phyloP scores from a whole-genome alignment of 2,888 invertebrate species.

The Tuta absoluta region DNA sequence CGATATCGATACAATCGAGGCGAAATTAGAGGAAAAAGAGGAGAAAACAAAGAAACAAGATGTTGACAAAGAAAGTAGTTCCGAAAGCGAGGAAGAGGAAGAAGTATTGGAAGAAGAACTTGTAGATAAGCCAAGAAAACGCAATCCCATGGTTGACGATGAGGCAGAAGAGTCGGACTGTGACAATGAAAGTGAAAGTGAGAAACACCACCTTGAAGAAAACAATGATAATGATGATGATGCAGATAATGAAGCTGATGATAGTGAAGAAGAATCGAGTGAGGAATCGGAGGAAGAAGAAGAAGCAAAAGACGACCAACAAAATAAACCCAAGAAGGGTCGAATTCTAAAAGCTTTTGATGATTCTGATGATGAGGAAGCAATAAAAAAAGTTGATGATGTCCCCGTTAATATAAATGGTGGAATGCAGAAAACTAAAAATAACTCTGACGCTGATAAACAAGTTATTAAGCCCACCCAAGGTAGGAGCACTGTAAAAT shows the following conservation, averaged over 20 bases:
- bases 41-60: constrained; percentile 28
- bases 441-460: constrained; percentile 24
- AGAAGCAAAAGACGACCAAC: constrained; percentile 56
- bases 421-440: constrained; percentile 22
- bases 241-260: constrained; percentile 41
- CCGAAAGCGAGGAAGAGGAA: constrained; percentile 71
- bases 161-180: constrained; percentile 78
- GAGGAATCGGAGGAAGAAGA: constrained; percentile 63
- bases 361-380: constrained; percentile 72
- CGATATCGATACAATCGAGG: constrained; percentile 70
- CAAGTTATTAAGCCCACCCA: constrained; percentile 50
- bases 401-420: constrained; percentile 7
- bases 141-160: constrained; percentile 68
- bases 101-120: constrained; percentile 60
- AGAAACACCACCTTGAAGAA: constrained; percentile 34
- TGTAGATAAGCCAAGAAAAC: constrained; percentile 60
- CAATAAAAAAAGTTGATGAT: constrained; percentile 8
- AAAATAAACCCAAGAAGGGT: constrained; percentile 56
- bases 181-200: constrained; percentile 50
- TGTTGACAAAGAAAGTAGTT: constrained; percentile 56
- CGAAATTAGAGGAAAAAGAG: constrained; percentile 57
- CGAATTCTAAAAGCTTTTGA: constrained; percentile 76
- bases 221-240: constrained; percentile 38
- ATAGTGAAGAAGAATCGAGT: constrained; percentile 48
- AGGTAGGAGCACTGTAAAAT: constrained; percentile 45